Percentiles rank a stretch among this genome's conserved stretches.
These are phyloP conservation scores for Atherinosoma microstoma DNA, from an alignment of 2,797 vertebrate genomes.

Conservation along the genomic window DNA sequence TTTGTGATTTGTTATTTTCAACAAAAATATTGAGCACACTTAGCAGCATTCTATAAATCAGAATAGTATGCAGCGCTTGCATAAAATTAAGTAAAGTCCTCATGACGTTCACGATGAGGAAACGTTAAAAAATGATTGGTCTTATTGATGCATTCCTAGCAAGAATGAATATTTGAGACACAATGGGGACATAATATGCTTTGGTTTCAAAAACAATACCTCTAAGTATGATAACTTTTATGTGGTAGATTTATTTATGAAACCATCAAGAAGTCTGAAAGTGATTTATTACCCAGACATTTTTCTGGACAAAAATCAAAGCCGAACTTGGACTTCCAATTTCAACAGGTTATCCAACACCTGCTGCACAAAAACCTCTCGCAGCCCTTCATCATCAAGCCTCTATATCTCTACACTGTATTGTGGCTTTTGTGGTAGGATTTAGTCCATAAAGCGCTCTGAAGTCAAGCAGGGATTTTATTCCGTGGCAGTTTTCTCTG, in stretches of 20 bases:
- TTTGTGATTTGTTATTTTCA: not conserved
- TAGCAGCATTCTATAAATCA: not conserved
- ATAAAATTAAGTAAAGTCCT: too few relatives aligned
- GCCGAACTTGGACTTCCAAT: not conserved
- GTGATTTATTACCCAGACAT: not conserved
- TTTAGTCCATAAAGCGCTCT: not conserved
- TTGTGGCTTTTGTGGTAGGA: not conserved
- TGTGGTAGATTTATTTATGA: not conserved
- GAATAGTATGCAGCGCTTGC: not conserved
- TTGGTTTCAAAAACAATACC: not conserved
- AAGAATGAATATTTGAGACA: not conserved
- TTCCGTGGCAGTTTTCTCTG: not conserved
- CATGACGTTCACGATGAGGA: too few relatives aligned
- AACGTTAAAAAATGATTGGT: too few relatives aligned
- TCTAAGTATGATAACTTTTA: not conserved
- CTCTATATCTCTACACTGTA: not conserved
- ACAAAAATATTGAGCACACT: not conserved
- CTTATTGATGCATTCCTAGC: not conserved
- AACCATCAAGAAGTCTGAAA: not conserved
- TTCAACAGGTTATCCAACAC: not conserved
- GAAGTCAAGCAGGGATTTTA: not conserved
- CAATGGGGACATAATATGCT: not conserved
- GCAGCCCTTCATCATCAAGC: not conserved
- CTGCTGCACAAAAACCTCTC: not conserved
- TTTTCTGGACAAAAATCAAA: not conserved